Percentiles rank a stretch among this genome's conserved stretches.
These are phyloP conservation scores for Lasioglossum zephyrum DNA, from an alignment of 2,888 invertebrate genomes.

Conservation along the genomic window DNA sequence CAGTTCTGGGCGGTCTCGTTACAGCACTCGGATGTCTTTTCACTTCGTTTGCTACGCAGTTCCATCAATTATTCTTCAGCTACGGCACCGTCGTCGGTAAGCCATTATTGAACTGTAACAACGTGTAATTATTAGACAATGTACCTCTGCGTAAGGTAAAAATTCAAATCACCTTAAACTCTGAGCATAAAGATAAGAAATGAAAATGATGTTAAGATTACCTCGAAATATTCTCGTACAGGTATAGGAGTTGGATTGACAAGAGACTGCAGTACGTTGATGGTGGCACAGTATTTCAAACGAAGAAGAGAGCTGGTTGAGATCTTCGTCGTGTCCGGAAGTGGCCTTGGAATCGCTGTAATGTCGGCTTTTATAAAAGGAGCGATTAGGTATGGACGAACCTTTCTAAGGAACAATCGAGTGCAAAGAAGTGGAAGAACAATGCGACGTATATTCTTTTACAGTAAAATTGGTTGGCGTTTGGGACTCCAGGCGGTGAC, in stretches of 20 bases:
- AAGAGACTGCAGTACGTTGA: conserved; percentile 93
- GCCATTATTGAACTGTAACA: conserved; percentile 43
- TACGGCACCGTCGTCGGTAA: conserved; percentile 87
- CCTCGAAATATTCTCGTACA: conserved; percentile 44
- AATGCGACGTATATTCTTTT: conserved; percentile 70
- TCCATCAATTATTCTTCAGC: conserved; percentile 95
- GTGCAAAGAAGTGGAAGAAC: background rate
- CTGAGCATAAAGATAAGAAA: background rate
- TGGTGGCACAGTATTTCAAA: conserved; percentile 97
- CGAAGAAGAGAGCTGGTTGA: conserved; percentile 93
- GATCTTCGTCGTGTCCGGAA: conserved; percentile 94
- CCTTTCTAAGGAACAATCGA: background rate
- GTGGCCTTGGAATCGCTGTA: conserved; percentile 93
- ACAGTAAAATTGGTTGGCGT: conserved; percentile 92
- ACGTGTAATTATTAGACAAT: background rate
- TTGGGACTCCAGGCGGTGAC: conserved; percentile 94
- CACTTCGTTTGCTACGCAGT: conserved; percentile 95
- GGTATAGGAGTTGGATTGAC: conserved; percentile 94
- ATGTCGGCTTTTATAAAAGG: conserved; percentile 93
- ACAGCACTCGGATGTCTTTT: conserved; percentile 95
- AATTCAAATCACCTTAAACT: background rate
- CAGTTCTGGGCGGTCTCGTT: conserved; percentile 94
- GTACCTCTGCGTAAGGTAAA: background rate
- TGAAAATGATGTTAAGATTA: background rate
- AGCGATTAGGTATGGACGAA: conserved; percentile 88